Base-by-base conservation (phyloP, 2,797 vertebrate genomes). In the Sebastolobus alascanus region DNA sequence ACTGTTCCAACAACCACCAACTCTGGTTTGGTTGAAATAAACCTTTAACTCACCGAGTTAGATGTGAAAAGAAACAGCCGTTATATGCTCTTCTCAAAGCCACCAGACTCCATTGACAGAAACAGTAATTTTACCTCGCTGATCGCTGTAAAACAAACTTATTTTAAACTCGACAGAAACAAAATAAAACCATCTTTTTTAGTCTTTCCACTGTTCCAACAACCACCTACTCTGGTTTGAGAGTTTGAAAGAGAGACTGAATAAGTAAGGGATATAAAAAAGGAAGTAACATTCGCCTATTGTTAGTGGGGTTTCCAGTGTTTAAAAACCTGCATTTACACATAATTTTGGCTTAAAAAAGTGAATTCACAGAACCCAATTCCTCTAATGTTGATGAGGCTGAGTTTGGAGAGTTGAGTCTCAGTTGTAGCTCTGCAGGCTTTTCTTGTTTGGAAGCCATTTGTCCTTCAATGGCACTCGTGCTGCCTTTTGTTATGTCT, bases 401-500 rank as follows among this genome's bases (percentile, higher is more conserved):
- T 9, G 46, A 50, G 46, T 50, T 50, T 16, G 46, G 61, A 43
- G 40, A 67, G 37, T 33, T 64, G 67, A 20, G 29, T 68, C 35
- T 75, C 58, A 69, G 0, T 63, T 73, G 37, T 52, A 25, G 29
- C 13, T 68, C 20, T 60, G 54, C 18, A 25, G 58, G 38, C n/a
- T 59, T 37, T 63, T 52, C 31, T 70, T 70, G 46, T 73, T 59
- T 69, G 68, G 4, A 55, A n/a, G 35, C 43, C 61, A 69, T 68
- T 86, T 86, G 74, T 68, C 55, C 54, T 71, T 81, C 54, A 69
- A 1, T 55, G 16, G 13, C 56, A 54, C 72, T 60, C 4, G 10
- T 70, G 50, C 56, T 77, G 58, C 73, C 77, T 84, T 82, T 86
- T 86, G 79, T 86, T 80, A 46, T 31, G 59, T 69, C 59, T 75